phyloP scores from a whole-genome alignment of 2,888 invertebrate species.

The Leptogaster cylindrica region DNA sequence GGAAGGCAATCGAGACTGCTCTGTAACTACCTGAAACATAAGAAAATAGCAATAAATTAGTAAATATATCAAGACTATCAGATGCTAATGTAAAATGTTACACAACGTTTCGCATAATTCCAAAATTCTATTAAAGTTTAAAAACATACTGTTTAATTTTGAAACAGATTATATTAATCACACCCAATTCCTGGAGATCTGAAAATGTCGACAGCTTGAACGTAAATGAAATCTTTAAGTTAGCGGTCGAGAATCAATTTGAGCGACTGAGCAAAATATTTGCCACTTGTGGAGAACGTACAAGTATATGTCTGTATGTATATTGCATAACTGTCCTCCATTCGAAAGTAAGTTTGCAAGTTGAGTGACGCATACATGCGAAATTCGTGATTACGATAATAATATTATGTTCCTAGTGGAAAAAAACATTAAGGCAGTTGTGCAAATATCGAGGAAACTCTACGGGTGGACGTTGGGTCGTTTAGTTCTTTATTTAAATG shows the following conservation, averaged over 20 bases:
- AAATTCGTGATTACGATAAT: too few relatives aligned
- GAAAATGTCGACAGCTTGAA: conserved; percentile 41
- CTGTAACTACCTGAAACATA: neutral
- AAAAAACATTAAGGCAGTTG: too few relatives aligned
- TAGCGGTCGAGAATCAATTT: neutral
- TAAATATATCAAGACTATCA: neutral
- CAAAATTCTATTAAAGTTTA: conserved; percentile 14
- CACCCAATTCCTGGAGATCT: conserved; percentile 1
- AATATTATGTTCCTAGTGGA: too few relatives aligned
- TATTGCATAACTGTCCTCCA: neutral
- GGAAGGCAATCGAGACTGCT: neutral
- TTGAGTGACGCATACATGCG: conserved; percentile 20
- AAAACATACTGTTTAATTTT: neutral
- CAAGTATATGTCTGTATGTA: conserved; percentile 3
- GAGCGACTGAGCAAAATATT: neutral
- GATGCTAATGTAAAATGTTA: neutral
- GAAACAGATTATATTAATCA: neutral
- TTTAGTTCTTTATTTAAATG: too few relatives aligned
- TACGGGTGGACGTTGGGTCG: too few relatives aligned
- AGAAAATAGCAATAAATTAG: neutral
- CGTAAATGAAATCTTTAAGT: conserved; percentile 36
- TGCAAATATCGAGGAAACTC: too few relatives aligned
- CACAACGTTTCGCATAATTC: conserved; percentile 26
- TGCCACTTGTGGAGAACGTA: neutral
- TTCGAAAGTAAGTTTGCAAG: conserved; percentile 4